Evolutionary conservation across 2,113 vertebrate genomes (phyloP).

Genomic region (Cygnus buccinator): DNA sequence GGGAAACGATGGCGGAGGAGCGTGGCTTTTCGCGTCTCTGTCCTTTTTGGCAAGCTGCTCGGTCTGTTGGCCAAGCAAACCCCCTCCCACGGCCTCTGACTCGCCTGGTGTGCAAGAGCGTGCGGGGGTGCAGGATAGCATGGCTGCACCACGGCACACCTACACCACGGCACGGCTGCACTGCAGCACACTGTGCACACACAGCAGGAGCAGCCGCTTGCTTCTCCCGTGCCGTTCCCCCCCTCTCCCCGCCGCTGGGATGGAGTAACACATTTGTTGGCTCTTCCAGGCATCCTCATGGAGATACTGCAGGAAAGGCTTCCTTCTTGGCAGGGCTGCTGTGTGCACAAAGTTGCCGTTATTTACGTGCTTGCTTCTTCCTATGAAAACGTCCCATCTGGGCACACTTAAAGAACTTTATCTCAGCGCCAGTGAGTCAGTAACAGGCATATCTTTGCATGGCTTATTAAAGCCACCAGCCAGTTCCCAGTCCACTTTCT

Average conservation of each 20-base stretch:
- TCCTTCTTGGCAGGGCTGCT: not conserved
- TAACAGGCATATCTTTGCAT: not conserved
- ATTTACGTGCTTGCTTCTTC: not conserved
- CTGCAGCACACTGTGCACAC: not conserved
- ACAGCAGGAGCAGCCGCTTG: not conserved
- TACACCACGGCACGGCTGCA: too few relatives aligned
- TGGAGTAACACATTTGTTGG: not conserved
- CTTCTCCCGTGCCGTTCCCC: fast-evolving
- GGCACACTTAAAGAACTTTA: not conserved
- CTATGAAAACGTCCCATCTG: not conserved
- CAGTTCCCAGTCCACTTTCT: not conserved
- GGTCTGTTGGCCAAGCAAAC: not conserved
- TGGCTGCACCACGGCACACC: not conserved
- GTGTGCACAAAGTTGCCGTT: not conserved
- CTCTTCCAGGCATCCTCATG: not conserved
- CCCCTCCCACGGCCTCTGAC: not conserved
- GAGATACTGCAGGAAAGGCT: not conserved
- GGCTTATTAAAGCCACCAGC: not conserved
- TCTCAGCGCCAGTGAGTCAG: not conserved
- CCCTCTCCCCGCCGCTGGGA: not conserved
- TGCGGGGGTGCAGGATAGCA: not conserved
- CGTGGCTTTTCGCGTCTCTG: not conserved
- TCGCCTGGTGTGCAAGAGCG: fast-evolving
- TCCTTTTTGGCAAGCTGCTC: not conserved
- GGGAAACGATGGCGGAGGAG: not conserved